phyloP scores from a whole-genome alignment of 2,113 vertebrate genomes.

The Pao palembangensis region DNA sequence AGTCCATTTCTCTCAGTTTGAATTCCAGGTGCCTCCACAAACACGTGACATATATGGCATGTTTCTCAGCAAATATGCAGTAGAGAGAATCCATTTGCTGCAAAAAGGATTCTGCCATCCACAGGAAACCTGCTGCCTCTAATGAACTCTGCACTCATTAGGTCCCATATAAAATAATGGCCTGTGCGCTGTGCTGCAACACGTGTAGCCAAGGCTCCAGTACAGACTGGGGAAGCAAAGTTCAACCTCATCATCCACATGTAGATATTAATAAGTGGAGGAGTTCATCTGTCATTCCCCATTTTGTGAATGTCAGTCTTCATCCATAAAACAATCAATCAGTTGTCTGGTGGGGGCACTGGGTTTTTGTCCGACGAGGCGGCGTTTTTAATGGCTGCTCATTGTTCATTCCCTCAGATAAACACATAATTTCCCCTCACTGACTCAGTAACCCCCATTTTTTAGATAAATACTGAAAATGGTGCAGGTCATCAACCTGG shows the following conservation, averaged over 20 bases:
- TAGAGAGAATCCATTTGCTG: conserved; percentile 46
- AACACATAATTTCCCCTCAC: conserved; percentile 42
- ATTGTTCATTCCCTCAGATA: conserved; percentile 62
- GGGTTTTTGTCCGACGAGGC: conserved; percentile 36
- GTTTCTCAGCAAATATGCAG: conserved; percentile 42
- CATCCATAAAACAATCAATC: conserved; percentile 62
- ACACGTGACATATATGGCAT: conserved; percentile 50
- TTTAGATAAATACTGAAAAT: conserved; percentile 59
- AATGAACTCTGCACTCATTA: conserved; percentile 12
- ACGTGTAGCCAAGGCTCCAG: neutral
- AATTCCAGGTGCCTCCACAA: conserved; percentile 59
- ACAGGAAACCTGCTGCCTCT: conserved; percentile 23
- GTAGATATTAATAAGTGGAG: conserved; percentile 62
- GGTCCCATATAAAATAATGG: conserved; percentile 19
- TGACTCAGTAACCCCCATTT: conserved; percentile 54
- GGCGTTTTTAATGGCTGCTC: conserved; percentile 50
- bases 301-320: conserved; percentile 55
- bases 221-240: conserved; percentile 16
- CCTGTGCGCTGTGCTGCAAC: neutral
- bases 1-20: conserved; percentile 70
- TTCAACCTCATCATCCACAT: conserved; percentile 60
- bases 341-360: conserved; percentile 40
- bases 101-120: conserved; percentile 26
- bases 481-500: conserved; percentile 50
- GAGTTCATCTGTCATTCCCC: conserved; percentile 57